Evolutionary conservation across 2,113 vertebrate species (phyloP).

Genomic region (Petrocephalus zakoni): DNA sequence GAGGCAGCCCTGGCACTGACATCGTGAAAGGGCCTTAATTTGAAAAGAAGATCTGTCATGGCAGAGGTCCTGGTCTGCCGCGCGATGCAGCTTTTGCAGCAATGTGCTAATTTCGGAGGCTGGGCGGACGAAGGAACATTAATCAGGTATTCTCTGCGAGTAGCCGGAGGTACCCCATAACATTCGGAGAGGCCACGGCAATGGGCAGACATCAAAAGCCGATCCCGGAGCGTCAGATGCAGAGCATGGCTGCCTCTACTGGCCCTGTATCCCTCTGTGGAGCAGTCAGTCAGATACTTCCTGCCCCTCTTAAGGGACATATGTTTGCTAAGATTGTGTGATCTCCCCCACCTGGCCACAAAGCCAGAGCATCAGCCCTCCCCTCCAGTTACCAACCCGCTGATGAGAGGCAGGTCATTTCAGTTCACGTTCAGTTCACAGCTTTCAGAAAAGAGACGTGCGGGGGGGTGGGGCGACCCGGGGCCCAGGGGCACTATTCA

Average conservation of each 20-base stretch:
- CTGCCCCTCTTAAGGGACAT: background rate
- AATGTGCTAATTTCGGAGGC: background rate
- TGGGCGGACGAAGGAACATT: background rate
- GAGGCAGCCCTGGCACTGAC: background rate
- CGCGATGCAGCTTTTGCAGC: no score
- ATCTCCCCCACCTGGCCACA: background rate
- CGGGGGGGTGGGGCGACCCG: background rate
- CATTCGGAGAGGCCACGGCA: background rate
- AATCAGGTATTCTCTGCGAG: background rate
- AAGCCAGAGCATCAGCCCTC: background rate
- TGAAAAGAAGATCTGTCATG: background rate
- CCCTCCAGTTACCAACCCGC: background rate
- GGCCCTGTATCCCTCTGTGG: background rate
- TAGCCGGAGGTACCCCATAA: background rate
- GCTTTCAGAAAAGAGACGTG: background rate
- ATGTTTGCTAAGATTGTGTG: slow-evolving; percentile 5
- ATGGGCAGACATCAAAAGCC: background rate
- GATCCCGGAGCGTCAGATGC: background rate
- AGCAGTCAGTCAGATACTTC: background rate
- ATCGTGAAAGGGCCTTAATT: background rate
- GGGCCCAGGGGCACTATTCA: background rate
- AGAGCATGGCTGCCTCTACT: background rate
- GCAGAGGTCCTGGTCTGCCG: background rate
- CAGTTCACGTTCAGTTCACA: background rate
- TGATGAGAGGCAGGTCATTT: background rate